Percentiles rank a stretch among this genome's conserved stretches.
Conservation (phyloP, 2,797 vertebrate genomes). For the Alfaro cultratus region DNA sequence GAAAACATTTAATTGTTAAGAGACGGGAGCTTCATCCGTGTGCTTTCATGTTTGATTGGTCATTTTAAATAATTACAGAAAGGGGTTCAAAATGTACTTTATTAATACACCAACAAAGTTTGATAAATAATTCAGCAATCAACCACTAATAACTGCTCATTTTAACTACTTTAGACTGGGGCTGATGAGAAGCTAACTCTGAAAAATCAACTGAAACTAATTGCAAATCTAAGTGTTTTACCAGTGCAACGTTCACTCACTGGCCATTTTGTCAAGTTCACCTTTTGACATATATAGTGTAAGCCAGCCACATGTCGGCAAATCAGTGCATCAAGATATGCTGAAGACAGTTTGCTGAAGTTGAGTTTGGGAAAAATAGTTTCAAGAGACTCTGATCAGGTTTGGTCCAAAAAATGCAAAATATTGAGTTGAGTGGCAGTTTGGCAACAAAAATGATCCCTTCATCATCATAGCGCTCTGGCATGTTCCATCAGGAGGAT, state of each 20-base stretch:
- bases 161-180: conserved; percentile 33
- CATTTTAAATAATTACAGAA: conserved; percentile 47
- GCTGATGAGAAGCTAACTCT: conserved; percentile 30
- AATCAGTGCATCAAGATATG: not conserved
- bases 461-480: not conserved
- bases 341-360: not conserved
- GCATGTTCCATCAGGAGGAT: not conserved
- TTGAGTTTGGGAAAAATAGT: not conserved
- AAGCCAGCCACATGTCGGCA: not conserved
- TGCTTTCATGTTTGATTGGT: conserved; percentile 43
- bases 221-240: conserved; percentile 44
- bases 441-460: not conserved
- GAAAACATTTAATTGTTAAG: conserved; percentile 63
- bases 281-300: not conserved
- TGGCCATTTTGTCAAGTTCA: not conserved
- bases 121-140: conserved; percentile 46
- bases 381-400: not conserved
- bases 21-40: conserved; percentile 30
- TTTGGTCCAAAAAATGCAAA: not conserved
- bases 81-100: conserved; percentile 35
- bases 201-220: conserved; percentile 39
- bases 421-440: too few relatives aligned
- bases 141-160: conserved; percentile 44
- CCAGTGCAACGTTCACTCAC: conserved; percentile 24
- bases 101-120: conserved; percentile 37